phyloP scores from a whole-genome alignment of 2,888 invertebrate species.

The Archips xylosteana region DNA sequence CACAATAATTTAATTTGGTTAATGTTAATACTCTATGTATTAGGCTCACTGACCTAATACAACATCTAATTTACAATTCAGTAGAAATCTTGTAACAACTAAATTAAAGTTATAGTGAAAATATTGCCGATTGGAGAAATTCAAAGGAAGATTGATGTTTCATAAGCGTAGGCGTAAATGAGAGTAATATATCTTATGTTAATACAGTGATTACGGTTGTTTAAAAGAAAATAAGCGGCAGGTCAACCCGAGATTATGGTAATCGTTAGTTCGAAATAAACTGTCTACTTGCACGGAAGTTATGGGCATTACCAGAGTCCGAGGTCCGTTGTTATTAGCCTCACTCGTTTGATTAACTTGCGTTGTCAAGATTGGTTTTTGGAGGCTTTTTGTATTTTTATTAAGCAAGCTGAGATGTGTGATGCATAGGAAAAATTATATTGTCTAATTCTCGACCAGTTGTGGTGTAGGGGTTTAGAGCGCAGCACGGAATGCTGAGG shows the following conservation, averaged over 20 bases:
- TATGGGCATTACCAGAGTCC: neutral
- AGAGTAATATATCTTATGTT: neutral
- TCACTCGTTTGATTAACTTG: too few relatives aligned
- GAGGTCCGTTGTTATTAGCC: neutral
- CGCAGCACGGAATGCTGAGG: too few relatives aligned
- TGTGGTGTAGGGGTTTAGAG: too few relatives aligned
- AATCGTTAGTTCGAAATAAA: neutral
- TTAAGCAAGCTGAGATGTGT: too few relatives aligned
- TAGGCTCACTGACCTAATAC: neutral
- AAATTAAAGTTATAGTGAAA: neutral
- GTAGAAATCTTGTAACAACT: neutral
- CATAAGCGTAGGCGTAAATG: neutral
- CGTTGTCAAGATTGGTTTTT: too few relatives aligned
- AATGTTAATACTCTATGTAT: neutral
- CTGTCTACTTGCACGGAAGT: neutral
- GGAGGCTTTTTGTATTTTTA: too few relatives aligned
- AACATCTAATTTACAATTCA: slow-evolving; percentile 16
- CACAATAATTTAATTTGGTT: too few relatives aligned
- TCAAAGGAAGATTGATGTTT: neutral
- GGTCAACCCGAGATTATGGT: neutral
- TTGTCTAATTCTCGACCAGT: too few relatives aligned
- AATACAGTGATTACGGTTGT: slow-evolving; percentile 4
- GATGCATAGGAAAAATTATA: too few relatives aligned
- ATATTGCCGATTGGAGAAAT: slow-evolving; percentile 4
- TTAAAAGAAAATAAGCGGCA: neutral